These are phyloP conservation scores for Gambusia affinis DNA, from an alignment of 2,113 vertebrate species.

Conservation along the genomic window DNA sequence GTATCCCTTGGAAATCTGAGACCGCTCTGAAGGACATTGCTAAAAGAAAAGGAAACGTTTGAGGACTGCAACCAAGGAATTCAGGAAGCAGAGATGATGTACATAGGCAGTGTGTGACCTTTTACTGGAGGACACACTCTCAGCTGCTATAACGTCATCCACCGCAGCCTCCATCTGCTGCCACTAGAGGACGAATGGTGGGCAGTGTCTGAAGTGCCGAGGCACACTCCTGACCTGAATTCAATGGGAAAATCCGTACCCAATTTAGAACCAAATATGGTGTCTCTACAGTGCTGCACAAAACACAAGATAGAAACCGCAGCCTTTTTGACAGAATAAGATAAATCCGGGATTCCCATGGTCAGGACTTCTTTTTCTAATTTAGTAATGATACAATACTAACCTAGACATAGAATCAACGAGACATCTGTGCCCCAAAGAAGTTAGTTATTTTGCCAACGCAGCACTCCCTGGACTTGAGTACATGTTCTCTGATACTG, in stretches of 20 bases:
- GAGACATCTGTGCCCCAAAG: neutral
- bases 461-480: neutral
- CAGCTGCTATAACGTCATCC: constrained; percentile 66
- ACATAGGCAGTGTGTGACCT: constrained; percentile 72
- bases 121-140: constrained; percentile 70
- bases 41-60: constrained; percentile 40
- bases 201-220: constrained; percentile 6
- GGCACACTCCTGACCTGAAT: constrained; percentile 40
- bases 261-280: neutral
- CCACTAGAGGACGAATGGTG: constrained; percentile 51
- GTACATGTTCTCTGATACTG: constrained; percentile 6
- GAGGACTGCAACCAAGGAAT: constrained; percentile 55
- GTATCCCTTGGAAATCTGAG: constrained; percentile 41
- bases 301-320: neutral
- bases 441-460: neutral
- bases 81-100: constrained; percentile 65
- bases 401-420: neutral
- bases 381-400: neutral
- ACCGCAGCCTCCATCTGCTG: constrained; percentile 12
- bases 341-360: constrained; percentile 2
- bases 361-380: neutral
- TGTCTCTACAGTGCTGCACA: neutral
- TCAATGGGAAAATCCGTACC: constrained; percentile 44
- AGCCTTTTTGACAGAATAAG: neutral
- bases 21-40: constrained; percentile 34